Base-by-base conservation (phyloP, 2,113 vertebrate genomes). In the Odocoileus hemionus region DNA sequence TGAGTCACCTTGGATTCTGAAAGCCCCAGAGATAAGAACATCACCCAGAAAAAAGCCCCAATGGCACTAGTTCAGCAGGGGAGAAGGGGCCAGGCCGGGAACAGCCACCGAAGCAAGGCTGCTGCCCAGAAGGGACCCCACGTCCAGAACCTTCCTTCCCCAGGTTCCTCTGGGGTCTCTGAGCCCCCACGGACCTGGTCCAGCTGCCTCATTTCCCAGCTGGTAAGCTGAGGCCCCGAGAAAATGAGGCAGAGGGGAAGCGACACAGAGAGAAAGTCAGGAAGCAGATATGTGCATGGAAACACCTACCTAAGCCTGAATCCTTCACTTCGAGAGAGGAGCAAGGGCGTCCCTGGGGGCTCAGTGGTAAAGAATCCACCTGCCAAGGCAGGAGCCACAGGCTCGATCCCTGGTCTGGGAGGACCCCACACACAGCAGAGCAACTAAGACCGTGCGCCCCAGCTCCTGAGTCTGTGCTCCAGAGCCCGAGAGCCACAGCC, bases 371-470 rank as follows among this genome's bases (percentile, higher is more conserved):
- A 76, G 23, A 26, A 43, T 26, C 36, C 70, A 14, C 70, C 70
- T 4, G 23, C 70, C 23, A 26, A 13, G 36, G 36, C 36, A 43
- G 70, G 23, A 43, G 70, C 36, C 70, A 76, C 12, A 0, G 36
- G 3, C 36, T 26, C 70, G 0, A 14, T 3, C 36, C 2, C n/a
- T 1, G 6, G 36, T 14, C 36, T 26, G 36, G 12, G 36, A 14
- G 70, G 70, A 25, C 23, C 23, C 70, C 70, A 26, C 23, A 76
- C 0, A 36, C 70, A 12, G 3, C 70, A 76, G 23, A 43, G 70
- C 70, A 39, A 25, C 5, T 7, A 43, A 43, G 70, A 13, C 70
- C 6, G 1, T 4, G 36, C 3, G 0, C 70, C 70, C 23, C 70
- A 43, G 12, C 70, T 76, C 21, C 36, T 7, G 70, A 43, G 36